Conservation (phyloP, 2,113 vertebrate species). For the Cynopterus brachyotis region DNA sequence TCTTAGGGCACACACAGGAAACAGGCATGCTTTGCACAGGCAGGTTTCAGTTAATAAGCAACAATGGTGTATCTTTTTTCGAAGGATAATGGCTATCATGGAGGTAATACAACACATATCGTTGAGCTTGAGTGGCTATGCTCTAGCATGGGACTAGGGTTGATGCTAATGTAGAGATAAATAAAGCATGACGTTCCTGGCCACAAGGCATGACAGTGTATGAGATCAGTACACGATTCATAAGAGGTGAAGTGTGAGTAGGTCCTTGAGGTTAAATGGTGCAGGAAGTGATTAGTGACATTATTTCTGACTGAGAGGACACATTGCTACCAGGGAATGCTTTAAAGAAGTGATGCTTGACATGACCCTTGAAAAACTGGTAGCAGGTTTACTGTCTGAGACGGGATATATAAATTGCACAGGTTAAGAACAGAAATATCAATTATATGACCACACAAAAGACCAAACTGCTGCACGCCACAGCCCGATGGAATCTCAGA, state of each 20-base stretch:
- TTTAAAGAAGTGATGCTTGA: background rate
- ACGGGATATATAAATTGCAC: too few relatives aligned
- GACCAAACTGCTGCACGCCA: background rate
- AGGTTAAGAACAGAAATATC: background rate
- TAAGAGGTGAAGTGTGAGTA: background rate
- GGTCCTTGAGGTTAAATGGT: background rate
- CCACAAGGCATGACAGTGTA: accelerated
- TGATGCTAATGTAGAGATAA: background rate
- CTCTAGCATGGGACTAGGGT: too few relatives aligned
- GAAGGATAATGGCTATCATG: background rate
- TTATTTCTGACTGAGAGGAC: background rate
- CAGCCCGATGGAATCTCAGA: background rate
- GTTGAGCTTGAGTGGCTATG: background rate
- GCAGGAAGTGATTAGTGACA: too few relatives aligned
- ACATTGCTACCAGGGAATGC: background rate
- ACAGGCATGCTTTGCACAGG: background rate
- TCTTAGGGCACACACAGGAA: background rate
- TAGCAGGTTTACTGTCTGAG: background rate
- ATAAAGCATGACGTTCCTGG: background rate
- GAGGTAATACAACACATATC: background rate
- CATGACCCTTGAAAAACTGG: background rate
- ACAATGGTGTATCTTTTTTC: background rate
- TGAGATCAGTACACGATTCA: accelerated
- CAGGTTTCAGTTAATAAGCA: background rate
- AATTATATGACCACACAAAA: background rate